A percentile compares a stretch with the other conserved stretches of the same genome.
phyloP scores from a whole-genome alignment of 92 coral and sea anemone species.

The Epizoanthus fatuus region DNA sequence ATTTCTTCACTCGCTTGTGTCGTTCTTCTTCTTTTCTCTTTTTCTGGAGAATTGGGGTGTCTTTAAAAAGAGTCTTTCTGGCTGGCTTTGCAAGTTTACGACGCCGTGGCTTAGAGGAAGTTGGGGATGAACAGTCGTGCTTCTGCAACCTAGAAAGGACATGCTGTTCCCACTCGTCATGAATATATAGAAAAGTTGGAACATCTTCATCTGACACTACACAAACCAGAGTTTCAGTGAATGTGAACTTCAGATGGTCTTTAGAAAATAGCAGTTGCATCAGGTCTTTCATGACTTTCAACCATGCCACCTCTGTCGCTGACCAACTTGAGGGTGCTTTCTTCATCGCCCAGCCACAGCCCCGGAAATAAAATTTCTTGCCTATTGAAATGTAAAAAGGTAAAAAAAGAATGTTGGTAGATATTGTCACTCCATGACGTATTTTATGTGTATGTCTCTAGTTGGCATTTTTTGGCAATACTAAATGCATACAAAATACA shows the following conservation, averaged over 20 bases:
- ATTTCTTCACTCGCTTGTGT: too few relatives aligned
- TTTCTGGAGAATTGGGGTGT: too few relatives aligned
- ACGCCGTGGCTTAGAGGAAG: too few relatives aligned
- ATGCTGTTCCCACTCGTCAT: conserved; percentile 30
- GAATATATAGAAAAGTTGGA: conserved; percentile 5
- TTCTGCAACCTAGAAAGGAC: background rate
- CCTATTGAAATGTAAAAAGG: background rate
- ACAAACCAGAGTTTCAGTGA: conserved; percentile 23
- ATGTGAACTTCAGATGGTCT: background rate
- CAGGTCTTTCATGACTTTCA: conserved; percentile 16
- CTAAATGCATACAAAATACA: too few relatives aligned
- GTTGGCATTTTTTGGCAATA: too few relatives aligned
- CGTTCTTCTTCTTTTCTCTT: too few relatives aligned
- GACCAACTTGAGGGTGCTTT: conserved; percentile 15
- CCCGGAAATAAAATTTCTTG: conserved; percentile 6
- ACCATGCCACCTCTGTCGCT: conserved; percentile 11
- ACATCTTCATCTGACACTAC: conserved; percentile 22
- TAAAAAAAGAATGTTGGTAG: too few relatives aligned
- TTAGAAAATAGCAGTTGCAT: conserved; percentile 2
- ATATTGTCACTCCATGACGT: too few relatives aligned
- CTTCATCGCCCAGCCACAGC: conserved; percentile 35
- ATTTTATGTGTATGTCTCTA: too few relatives aligned
- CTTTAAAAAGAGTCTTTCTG: too few relatives aligned
- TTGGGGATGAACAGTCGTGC: too few relatives aligned
- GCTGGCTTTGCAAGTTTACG: too few relatives aligned